Evolutionary conservation across 2,888 invertebrate species (phyloP).

Genomic region (Sicus ferrugineus): DNA sequence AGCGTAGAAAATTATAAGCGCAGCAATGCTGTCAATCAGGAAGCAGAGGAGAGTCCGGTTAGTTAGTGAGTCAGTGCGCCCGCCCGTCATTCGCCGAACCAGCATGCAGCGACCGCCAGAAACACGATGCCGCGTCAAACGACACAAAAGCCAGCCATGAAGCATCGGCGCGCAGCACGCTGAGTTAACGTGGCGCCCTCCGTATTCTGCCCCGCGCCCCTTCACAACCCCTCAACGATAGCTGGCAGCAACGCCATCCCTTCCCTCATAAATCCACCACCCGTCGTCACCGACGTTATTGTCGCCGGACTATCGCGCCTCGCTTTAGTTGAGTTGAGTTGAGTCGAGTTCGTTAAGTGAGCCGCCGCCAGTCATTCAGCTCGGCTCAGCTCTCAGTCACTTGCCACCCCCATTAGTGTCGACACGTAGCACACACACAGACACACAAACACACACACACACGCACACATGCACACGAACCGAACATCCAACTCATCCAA

Average conservation of each 20-base stretch:
- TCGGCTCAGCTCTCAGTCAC: constrained; percentile 1
- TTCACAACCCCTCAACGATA: no score
- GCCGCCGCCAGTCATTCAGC: constrained; percentile 15
- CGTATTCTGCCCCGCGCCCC: background rate
- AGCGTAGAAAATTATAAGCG: constrained; percentile 35
- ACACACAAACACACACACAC: background rate
- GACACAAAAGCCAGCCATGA: constrained; percentile 18
- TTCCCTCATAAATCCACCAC: background rate
- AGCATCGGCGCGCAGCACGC: background rate
- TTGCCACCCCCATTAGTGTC: constrained; percentile 25
- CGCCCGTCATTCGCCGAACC: background rate
- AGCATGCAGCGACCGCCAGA: background rate
- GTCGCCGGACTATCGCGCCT: no score
- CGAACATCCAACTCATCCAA: background rate
- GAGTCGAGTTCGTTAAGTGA: constrained; percentile 4
- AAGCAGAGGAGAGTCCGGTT: background rate
- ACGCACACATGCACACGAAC: background rate
- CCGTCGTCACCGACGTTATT: background rate
- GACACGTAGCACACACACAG: background rate
- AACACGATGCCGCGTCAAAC: background rate
- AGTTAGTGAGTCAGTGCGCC: background rate
- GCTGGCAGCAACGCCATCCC: background rate
- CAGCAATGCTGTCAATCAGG: constrained; percentile 1
- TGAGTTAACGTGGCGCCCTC: background rate
- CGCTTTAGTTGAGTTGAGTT: no score